A percentile compares a stretch with the other conserved stretches of the same genome.
Evolutionary conservation across 2,888 invertebrate genomes (phyloP).

Genomic region (Nomada goodeniana): DNA sequence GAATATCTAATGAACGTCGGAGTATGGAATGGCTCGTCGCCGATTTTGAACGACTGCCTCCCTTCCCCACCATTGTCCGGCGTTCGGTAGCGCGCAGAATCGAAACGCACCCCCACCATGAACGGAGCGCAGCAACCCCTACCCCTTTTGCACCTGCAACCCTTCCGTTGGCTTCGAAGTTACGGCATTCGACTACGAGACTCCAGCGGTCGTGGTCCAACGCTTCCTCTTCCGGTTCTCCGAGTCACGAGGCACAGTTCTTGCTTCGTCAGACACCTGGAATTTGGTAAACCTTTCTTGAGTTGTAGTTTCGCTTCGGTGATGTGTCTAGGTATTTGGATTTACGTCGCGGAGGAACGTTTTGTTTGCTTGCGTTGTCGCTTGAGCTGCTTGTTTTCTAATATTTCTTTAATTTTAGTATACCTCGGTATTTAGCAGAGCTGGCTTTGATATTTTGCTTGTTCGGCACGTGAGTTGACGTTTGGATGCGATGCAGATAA

Average conservation of each 20-base stretch:
- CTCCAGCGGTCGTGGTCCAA: conserved; percentile 67
- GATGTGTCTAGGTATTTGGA: not conserved
- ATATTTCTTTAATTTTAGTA: too few species aligned
- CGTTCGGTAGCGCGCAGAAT: conserved; percentile 60
- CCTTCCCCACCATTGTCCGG: not conserved
- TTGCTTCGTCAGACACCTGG: conserved; percentile 33
- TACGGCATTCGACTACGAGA: conserved; percentile 77
- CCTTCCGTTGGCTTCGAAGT: conserved; percentile 62
- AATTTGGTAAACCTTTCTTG: conserved; percentile 45
- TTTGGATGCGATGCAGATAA: too few species aligned
- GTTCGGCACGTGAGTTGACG: too few species aligned
- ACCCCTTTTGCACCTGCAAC: conserved; percentile 70
- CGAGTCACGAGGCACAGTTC: conserved; percentile 44
- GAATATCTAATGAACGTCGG: conserved; percentile 77
- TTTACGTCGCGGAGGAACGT: not conserved
- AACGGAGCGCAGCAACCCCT: conserved; percentile 57
- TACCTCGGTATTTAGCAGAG: too few species aligned
- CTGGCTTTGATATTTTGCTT: too few species aligned
- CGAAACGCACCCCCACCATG: conserved; percentile 60
- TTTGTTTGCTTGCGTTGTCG: too few species aligned
- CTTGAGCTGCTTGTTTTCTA: too few species aligned
- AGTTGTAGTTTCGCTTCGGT: not conserved
- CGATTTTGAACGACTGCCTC: conserved; percentile 43
- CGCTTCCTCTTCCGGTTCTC: conserved; percentile 69
- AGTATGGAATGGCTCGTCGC: conserved; percentile 44